These are phyloP conservation scores for Mohoua ochrocephala DNA, from an alignment of 2,113 vertebrate species.

Conservation along the genomic window DNA sequence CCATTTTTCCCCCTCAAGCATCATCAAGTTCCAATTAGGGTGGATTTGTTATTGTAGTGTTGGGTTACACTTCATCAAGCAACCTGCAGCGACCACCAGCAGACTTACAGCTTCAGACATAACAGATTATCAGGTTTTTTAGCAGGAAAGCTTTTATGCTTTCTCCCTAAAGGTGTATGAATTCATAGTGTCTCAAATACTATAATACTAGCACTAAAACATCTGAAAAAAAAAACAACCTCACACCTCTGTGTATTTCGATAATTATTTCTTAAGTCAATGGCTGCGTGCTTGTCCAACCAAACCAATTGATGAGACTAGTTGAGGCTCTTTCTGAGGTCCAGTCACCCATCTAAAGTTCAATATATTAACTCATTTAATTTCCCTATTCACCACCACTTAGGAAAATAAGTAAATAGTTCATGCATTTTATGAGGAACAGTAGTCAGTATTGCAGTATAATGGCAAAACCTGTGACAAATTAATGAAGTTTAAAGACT, in stretches of 20 bases:
- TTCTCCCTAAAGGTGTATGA: background rate
- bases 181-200: background rate
- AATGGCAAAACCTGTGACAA: background rate
- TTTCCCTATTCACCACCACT: background rate
- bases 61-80: background rate
- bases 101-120: background rate
- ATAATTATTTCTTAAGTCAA: background rate
- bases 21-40: background rate
- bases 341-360: background rate
- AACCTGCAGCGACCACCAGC: background rate
- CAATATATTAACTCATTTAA: background rate
- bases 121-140: background rate
- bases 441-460: background rate
- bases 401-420: background rate
- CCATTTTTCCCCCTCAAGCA: background rate
- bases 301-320: background rate
- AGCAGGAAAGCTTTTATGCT: background rate
- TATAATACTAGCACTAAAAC: background rate
- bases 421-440: background rate
- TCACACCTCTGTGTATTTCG: background rate
- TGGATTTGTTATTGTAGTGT: background rate
- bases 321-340: background rate
- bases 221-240: background rate
- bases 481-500: background rate
- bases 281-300: background rate